Conservation (phyloP, 2,797 vertebrate genomes). For the Semaprochilodus insignis region DNA sequence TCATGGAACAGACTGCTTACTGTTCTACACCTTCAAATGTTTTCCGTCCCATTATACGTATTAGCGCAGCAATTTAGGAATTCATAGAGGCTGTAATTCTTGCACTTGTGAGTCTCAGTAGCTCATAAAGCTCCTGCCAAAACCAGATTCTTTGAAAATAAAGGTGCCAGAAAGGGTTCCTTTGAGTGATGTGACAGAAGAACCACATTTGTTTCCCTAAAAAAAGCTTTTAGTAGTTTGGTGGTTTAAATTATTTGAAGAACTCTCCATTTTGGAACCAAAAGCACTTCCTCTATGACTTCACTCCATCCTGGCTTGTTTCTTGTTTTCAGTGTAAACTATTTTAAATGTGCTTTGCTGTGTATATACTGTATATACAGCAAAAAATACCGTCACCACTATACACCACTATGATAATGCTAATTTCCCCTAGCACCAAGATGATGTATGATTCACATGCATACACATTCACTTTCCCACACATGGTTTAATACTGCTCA, state of each 20-base stretch:
- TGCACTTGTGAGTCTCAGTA: not conserved
- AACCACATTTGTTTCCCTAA: not conserved
- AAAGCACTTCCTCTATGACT: not conserved
- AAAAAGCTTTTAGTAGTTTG: not conserved
- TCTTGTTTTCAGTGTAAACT: not conserved
- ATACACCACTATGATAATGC: too few relatives aligned
- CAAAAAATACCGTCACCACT: too few relatives aligned
- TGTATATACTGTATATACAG: too few relatives aligned
- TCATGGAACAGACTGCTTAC: not conserved
- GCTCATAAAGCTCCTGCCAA: not conserved
- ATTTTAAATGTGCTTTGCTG: not conserved
- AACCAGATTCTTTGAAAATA: not conserved
- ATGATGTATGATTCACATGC: too few relatives aligned
- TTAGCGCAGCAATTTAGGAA: not conserved
- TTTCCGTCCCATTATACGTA: slow-evolving; percentile 14
- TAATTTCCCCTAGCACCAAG: too few relatives aligned
- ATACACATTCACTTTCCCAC: too few relatives aligned
- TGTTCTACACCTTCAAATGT: not conserved
- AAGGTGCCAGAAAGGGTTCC: not conserved
- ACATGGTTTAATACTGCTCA: too few relatives aligned
- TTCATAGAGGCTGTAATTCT: not conserved
- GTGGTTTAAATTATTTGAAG: not conserved
- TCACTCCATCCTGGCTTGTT: not conserved
- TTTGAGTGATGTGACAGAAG: not conserved
- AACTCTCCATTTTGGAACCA: not conserved